phyloP scores from a whole-genome alignment of 2,113 vertebrate species.

The Erythrocercus mccallii region DNA sequence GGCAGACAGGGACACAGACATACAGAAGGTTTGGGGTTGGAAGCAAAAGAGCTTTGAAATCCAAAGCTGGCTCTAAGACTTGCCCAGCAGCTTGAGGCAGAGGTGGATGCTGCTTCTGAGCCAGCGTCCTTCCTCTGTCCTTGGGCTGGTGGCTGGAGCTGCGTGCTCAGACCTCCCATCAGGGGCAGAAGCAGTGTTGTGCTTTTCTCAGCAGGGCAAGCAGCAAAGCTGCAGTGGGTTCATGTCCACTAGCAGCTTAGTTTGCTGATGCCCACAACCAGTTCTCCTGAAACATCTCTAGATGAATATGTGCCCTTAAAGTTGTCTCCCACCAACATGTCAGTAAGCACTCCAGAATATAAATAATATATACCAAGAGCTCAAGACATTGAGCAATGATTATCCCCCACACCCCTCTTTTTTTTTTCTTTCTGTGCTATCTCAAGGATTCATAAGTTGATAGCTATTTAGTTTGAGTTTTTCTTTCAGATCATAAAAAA shows the following conservation, averaged over 20 bases:
- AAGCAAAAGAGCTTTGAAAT: neutral
- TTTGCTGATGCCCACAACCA: neutral
- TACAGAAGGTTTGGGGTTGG: neutral
- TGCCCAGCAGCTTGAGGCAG: neutral
- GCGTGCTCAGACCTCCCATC: fast-evolving
- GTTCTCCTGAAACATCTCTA: neutral
- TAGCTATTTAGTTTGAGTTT: neutral
- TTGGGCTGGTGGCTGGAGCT: neutral
- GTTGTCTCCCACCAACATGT: neutral
- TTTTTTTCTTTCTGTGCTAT: neutral
- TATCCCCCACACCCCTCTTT: fast-evolving
- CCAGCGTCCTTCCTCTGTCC: neutral
- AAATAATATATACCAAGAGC: neutral
- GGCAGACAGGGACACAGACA: neutral
- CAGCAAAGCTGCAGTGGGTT: neutral
- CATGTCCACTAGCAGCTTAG: neutral
- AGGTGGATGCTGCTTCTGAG: neutral
- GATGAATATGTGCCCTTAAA: neutral
- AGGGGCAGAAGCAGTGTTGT: neutral
- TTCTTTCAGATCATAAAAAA: neutral
- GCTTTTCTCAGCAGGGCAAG: neutral
- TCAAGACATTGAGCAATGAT: neutral
- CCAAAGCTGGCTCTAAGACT: neutral
- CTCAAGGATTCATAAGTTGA: neutral
- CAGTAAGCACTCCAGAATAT: neutral